Percentiles rank a stretch among this genome's conserved stretches.
Evolutionary conservation across 2,113 vertebrate species (phyloP).

Genomic region (Sorex araneus): DNA sequence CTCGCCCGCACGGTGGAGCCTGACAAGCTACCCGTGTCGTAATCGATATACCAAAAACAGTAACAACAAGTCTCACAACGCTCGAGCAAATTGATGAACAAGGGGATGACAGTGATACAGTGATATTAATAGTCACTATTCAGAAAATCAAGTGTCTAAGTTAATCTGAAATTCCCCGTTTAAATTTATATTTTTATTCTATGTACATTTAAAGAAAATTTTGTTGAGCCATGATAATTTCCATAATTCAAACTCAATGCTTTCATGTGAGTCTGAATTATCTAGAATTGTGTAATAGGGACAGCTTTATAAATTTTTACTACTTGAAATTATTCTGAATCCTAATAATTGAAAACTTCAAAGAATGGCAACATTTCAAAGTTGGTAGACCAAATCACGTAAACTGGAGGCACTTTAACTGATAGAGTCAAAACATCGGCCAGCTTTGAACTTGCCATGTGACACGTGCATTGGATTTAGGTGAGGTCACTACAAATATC

Average conservation of each 20-base stretch:
- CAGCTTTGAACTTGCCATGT: background rate
- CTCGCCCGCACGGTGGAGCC: no score
- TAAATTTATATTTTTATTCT: background rate
- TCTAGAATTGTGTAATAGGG: background rate
- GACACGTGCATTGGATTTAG: background rate
- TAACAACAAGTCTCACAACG: no score
- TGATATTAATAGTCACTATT: no score
- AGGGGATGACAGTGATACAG: no score
- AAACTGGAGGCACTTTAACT: background rate
- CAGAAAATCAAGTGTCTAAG: background rate
- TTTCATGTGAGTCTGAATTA: constrained; percentile 42
- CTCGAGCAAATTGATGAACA: no score
- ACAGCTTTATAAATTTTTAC: background rate
- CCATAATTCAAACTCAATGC: background rate
- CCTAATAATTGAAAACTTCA: background rate
- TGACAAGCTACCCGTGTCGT: no score
- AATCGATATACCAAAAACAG: no score
- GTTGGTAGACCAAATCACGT: background rate
- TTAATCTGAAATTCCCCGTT: background rate
- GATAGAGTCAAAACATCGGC: background rate
- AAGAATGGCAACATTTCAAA: constrained; percentile 5
- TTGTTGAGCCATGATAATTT: background rate
- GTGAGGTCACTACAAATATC: background rate
- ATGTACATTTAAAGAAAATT: background rate
- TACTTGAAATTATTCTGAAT: constrained; percentile 29